Conservation (phyloP, 30 jellyfish, hydroid and myxozoan species). For the Hydractinia symbiolongicarpus region DNA sequence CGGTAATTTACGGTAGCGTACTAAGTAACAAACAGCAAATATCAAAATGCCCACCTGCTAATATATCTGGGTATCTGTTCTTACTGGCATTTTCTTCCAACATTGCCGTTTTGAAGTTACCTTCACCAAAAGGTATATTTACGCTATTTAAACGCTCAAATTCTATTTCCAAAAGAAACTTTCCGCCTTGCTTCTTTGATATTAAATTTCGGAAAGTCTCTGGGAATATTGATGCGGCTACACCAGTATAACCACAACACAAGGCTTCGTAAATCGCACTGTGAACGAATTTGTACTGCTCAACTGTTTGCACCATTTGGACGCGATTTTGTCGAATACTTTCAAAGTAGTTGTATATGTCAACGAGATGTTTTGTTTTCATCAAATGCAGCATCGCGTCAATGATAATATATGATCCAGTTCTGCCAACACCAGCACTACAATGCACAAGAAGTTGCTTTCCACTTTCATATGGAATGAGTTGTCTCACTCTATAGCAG, state of each 20-base stretch:
- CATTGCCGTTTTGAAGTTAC: constrained; percentile 5
- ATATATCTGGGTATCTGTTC: not conserved
- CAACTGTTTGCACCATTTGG: constrained; percentile 86
- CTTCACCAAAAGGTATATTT: not conserved
- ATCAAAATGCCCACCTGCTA: constrained; percentile 8
- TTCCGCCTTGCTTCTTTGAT: not conserved
- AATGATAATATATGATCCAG: constrained; percentile 72
- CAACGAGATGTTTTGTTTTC: constrained; percentile 50
- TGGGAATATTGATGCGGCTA: constrained; percentile 1
- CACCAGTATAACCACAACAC: constrained; percentile 27
- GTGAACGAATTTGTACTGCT: constrained; percentile 23
- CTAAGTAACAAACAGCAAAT: no score
- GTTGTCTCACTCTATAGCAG: constrained; percentile 68
- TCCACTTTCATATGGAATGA: constrained; percentile 46
- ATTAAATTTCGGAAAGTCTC: not conserved
- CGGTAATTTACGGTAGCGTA: no score
- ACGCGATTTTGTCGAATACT: constrained; percentile 72
- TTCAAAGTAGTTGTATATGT: constrained; percentile 76
- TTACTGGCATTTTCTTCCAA: not conserved
- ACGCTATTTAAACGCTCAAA: not conserved
- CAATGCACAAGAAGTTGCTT: constrained; percentile 78
- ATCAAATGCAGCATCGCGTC: constrained; percentile 65
- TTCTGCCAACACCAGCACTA: constrained; percentile 99
- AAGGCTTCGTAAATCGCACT: constrained; percentile 29
- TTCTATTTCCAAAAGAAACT: not conserved